Base-by-base conservation (phyloP, 2,113 vertebrate genomes). In the Psittacara wagleri region DNA sequence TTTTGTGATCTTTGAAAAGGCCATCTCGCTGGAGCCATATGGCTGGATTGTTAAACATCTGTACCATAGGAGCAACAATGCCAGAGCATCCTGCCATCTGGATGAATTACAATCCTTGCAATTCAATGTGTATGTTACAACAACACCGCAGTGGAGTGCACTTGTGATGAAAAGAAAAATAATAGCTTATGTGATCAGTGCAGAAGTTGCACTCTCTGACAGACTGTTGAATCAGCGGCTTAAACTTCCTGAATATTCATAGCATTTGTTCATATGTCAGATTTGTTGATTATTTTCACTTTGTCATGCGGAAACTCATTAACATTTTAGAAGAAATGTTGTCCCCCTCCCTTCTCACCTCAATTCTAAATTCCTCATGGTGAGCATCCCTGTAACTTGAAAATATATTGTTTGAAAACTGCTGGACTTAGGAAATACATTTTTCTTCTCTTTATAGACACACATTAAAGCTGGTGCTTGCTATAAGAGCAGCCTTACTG, bases 21-120 rank as follows among this genome's bases (percentile, higher is more conserved):
- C 86, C 70, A 89, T 88, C 85, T 94, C 76, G 73, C 79, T 94
- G 90, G 87, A 94, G 89, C 97, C 98, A 98, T 95, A 97, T 96
- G 98, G 97, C 89, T 95, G 80, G 95, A 96, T 59, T 91, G 97
- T 95, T 96, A 93, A 97, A 97, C 97, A 98, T 97, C 98, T 98
- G 98, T 94, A 97, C 94, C 89, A 31, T 55, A 95, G 96, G 92
- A 96, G 90, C 70, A 95, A 80, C 91, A 83, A 86, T 96, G 96
- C 29, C 52, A 96, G 87, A 97, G 92, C 95, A 90, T 92, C 91
- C 95, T 88, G 86, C 97, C 98, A 97, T 97, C 98, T 98, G 98
- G 96, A 86, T 90, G 94, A 96, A 94, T 97, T 92, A 91, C 57
- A 78, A 46, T 93, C 46, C 82, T 94, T 92, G 92, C 69, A 37